phyloP scores from a whole-genome alignment of 2,797 vertebrate genomes.

The Lophius americanus region DNA sequence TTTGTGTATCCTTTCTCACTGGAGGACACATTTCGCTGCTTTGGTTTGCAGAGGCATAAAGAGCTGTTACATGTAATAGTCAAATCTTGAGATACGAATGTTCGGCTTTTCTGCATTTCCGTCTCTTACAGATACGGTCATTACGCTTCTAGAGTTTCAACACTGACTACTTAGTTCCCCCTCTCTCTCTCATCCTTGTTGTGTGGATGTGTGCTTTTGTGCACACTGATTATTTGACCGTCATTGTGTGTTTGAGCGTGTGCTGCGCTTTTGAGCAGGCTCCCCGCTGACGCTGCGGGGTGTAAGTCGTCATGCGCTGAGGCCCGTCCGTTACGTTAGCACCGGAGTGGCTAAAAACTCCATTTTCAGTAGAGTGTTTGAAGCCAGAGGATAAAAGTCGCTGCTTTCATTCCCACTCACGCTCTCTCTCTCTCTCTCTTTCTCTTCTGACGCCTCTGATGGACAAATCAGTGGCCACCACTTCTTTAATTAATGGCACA shows the following conservation, averaged over 20 bases:
- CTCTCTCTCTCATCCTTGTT: background rate
- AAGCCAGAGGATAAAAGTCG: constrained; percentile 72
- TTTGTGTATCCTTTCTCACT: constrained; percentile 35
- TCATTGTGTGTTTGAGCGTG: constrained; percentile 15
- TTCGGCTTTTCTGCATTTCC: constrained; percentile 31
- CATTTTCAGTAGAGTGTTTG: constrained; percentile 71
- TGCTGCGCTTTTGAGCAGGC: constrained; percentile 53
- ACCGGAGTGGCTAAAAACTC: constrained; percentile 58
- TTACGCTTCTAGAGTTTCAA: constrained; percentile 61
- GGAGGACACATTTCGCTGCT: constrained; percentile 23
- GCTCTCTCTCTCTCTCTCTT: constrained; percentile 28
- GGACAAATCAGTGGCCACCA: constrained; percentile 60
- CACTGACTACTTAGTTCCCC: constrained; percentile 20
- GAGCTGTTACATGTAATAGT: constrained; percentile 59
- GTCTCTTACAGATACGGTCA: constrained; percentile 52
- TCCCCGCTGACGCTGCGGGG: constrained; percentile 61
- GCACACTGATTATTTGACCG: background rate
- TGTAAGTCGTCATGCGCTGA: constrained; percentile 58
- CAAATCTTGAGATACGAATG: constrained; percentile 49
- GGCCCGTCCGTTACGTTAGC: constrained; percentile 53
- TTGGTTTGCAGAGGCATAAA: constrained; percentile 45
- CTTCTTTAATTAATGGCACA: constrained; percentile 67
- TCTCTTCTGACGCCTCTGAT: constrained; percentile 57
- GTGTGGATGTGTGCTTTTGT: constrained; percentile 30
- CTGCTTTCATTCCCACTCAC: constrained; percentile 22